These are phyloP conservation scores for Pogonophryne albipinna DNA, from an alignment of 2,797 vertebrate species.

Conservation along the genomic window DNA sequence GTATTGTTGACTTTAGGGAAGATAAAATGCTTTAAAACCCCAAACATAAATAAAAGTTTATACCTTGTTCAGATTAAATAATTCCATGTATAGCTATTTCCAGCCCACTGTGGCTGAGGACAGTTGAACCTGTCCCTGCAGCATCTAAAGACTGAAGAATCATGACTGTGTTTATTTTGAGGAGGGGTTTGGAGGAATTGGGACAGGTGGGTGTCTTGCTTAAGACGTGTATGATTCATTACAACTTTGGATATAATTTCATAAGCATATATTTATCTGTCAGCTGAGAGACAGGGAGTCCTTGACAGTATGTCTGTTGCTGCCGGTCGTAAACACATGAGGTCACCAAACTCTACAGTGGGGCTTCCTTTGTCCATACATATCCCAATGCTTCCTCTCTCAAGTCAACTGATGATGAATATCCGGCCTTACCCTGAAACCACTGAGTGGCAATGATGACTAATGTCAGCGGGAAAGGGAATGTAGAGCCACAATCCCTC, in stretches of 20 bases:
- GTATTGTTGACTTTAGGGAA: neutral
- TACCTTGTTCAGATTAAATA: neutral
- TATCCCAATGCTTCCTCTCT: constrained; percentile 68
- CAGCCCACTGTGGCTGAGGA: neutral
- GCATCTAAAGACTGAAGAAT: no score
- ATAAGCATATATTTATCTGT: constrained; percentile 43
- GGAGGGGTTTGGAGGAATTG: neutral
- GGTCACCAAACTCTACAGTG: constrained; percentile 38
- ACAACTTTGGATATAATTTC: constrained; percentile 39
- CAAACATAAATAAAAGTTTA: neutral
- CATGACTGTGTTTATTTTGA: constrained; percentile 11
- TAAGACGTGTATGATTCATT: constrained; percentile 10
- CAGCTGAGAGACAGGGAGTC: constrained; percentile 27
- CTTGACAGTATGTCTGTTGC: constrained; percentile 55
- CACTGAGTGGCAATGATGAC: constrained; percentile 82
- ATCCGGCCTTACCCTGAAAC: constrained; percentile 78
- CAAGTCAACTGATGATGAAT: constrained; percentile 81
- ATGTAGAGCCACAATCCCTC: constrained; percentile 71
- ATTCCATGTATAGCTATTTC: neutral
- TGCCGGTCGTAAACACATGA: constrained; percentile 54
- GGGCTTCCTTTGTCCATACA: constrained; percentile 78
- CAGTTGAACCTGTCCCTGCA: neutral
- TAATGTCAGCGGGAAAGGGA: constrained; percentile 76
- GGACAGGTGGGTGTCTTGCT: constrained; percentile 6
- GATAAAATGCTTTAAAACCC: neutral